Evolutionary conservation across 2,888 invertebrate species (phyloP).

Genomic region (Catocala nupta): DNA sequence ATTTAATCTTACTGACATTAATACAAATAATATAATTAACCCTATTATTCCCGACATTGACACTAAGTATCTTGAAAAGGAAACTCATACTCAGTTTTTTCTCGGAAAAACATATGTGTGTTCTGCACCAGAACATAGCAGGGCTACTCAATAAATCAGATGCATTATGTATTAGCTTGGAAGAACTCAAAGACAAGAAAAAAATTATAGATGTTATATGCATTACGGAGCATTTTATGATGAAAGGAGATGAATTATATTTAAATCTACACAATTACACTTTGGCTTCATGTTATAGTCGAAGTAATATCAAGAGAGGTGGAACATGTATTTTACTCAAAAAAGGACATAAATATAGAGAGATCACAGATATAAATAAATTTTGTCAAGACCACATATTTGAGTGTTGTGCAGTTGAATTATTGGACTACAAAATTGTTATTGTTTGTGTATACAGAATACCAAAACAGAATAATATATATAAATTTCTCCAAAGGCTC

Average conservation of each 20-base stretch:
- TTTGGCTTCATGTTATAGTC: conserved; percentile 1
- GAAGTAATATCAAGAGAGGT: background rate
- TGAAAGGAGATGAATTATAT: background rate
- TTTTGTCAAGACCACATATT: background rate
- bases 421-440: background rate
- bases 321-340: background rate
- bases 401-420: conserved; percentile 8
- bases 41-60: no score
- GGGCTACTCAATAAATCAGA: conserved; percentile 2
- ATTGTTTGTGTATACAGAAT: conserved; percentile 4
- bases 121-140: conserved; percentile 8
- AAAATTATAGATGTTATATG: background rate
- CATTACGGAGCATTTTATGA: conserved; percentile 5
- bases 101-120: background rate
- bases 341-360: background rate
- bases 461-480: background rate
- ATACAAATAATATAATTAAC: no score
- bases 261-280: background rate
- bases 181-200: background rate
- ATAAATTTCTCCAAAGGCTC: background rate
- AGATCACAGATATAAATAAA: background rate
- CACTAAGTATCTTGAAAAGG: no score
- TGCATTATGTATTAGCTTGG: background rate
- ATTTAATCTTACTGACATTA: no score
- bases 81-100: background rate